A percentile compares a stretch with the other conserved stretches of the same genome.
Conservation (phyloP, 2,888 invertebrate species). For the Artemia sinica region DNA sequence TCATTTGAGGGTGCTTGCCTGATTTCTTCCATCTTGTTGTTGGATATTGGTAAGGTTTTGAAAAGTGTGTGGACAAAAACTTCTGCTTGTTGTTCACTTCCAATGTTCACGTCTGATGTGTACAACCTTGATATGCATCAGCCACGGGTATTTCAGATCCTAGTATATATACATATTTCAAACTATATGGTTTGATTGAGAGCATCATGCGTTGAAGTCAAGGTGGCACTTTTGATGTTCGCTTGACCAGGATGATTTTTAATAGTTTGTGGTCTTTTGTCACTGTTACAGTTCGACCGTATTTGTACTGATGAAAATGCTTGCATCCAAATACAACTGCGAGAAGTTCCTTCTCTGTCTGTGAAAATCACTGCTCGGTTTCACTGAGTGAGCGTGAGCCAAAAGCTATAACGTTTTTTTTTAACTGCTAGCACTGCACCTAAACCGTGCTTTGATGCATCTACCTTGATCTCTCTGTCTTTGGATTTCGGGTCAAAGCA, state of each 20-base stretch:
- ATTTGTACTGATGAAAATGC: conserved; percentile 1
- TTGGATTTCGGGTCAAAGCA: neutral
- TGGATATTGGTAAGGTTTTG: neutral
- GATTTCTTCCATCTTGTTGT: neutral
- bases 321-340: neutral
- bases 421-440: neutral
- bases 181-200: neutral
- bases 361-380: neutral
- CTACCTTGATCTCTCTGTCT: neutral
- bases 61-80: neutral
- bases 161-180: neutral
- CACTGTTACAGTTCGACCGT: neutral
- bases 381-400: neutral
- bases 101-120: neutral
- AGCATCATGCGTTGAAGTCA: neutral
- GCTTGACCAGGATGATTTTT: neutral
- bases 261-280: neutral
- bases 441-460: conserved; percentile 11
- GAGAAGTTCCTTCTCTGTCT: neutral
- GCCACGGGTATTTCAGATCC: neutral
- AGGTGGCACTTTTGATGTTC: neutral
- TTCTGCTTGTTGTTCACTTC: neutral
- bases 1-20: too few species aligned
- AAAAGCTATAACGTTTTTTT: neutral
- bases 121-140: neutral